Percentiles rank a stretch among this genome's conserved stretches.
Conservation (phyloP, 2,797 vertebrate species). For the Oreortyx pictus region DNA sequence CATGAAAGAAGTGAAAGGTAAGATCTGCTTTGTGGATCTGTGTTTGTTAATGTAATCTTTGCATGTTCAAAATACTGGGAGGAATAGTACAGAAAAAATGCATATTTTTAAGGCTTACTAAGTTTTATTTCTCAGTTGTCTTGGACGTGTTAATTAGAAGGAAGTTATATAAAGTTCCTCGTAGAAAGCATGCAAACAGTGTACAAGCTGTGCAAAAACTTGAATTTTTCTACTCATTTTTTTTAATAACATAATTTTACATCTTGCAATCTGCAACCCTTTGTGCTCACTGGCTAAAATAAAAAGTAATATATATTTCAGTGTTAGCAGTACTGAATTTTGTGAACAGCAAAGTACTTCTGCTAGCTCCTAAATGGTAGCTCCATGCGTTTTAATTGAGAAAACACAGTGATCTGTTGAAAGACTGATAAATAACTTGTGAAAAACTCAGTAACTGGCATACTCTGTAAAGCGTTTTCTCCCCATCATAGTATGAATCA, state of each 20-base stretch:
- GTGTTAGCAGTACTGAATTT: not conserved
- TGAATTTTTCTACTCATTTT: not conserved
- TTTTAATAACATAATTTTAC: not conserved
- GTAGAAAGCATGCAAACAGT: not conserved
- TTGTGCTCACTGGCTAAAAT: not conserved
- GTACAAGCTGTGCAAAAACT: not conserved
- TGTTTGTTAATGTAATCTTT: not conserved
- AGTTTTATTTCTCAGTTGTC: not conserved
- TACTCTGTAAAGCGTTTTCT: not conserved
- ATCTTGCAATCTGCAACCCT: not conserved
- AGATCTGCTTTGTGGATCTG: not conserved
- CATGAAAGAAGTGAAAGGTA: not conserved
- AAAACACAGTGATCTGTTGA: not conserved
- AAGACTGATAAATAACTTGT: constrained; percentile 27
- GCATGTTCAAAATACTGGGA: not conserved
- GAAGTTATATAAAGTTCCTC: not conserved
- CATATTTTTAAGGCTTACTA: not conserved
- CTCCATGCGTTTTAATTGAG: not conserved
- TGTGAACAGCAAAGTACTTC: constrained; percentile 10
- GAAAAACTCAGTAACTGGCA: not conserved
- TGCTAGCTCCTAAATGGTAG: not conserved
- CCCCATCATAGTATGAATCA: constrained; percentile 1
- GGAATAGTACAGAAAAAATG: not conserved
- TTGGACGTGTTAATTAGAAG: not conserved
- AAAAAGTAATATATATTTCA: not conserved